Conservation (phyloP, 1,140 invertebrate genomes). For the Amphibalanus amphitrite region DNA sequence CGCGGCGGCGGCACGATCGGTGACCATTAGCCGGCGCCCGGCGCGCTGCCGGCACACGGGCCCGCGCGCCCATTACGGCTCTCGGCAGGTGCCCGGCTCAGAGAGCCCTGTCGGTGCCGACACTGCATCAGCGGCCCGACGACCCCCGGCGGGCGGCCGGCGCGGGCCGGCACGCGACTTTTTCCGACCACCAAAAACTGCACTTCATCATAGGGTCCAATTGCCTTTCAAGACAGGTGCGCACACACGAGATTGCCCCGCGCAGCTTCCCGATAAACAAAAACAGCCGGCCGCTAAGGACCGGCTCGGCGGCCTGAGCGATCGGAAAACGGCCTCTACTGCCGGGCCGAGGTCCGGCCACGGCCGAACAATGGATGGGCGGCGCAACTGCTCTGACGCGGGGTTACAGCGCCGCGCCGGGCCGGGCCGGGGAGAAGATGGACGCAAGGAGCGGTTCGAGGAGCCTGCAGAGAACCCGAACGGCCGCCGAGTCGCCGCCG, state of each 20-base stretch:
- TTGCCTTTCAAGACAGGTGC: slow-evolving; percentile 1
- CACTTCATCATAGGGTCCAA: background rate
- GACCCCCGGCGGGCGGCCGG: too few species aligned
- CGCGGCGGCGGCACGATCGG: background rate
- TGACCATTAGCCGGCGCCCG: background rate
- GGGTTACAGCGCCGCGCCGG: background rate
- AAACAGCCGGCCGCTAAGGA: background rate
- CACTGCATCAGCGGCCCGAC: too few species aligned
- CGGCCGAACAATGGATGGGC: background rate
- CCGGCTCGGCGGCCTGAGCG: background rate
- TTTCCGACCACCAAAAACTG: background rate
- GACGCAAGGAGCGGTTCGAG: slow-evolving; percentile 18
- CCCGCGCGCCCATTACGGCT: too few species aligned
- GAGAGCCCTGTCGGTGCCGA: too few species aligned
- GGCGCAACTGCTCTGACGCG: background rate
- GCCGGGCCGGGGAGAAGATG: too few species aligned
- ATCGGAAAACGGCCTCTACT: background rate
- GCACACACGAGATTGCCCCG: background rate
- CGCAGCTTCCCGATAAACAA: background rate
- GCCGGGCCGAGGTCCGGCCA: background rate
- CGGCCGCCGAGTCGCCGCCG: too few species aligned
- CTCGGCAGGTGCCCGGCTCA: too few species aligned
- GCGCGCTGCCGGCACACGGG: too few species aligned
- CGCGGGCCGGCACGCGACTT: background rate
- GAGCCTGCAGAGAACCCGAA: slow-evolving; percentile 11